A percentile compares a stretch with the other conserved stretches of the same genome.
Conservation (phyloP, 2,888 invertebrate species). For the Amaurobius ferox region DNA sequence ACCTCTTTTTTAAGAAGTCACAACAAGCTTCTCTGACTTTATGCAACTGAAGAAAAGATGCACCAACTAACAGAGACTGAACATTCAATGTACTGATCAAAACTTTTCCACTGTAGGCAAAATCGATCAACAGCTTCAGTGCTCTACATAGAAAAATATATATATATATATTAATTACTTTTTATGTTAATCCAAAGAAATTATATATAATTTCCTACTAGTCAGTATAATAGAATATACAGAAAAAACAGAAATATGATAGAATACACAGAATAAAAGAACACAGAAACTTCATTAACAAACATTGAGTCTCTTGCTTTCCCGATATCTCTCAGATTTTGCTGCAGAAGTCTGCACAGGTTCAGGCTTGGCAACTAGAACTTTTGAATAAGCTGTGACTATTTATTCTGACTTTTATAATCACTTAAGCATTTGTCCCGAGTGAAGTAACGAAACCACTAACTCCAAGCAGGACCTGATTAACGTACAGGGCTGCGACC, state of each 20-base stretch:
- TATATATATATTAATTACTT: background rate
- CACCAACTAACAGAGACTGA: slow-evolving; percentile 89
- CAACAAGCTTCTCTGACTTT: slow-evolving; percentile 90
- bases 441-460: too few relatives aligned
- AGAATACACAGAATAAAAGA: slow-evolving; percentile 6
- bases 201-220: background rate
- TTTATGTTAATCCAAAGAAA: background rate
- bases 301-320: too few relatives aligned
- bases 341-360: too few relatives aligned
- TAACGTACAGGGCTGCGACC: too few relatives aligned
- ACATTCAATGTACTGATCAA: slow-evolving; percentile 88
- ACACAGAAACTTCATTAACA: slow-evolving; percentile 57
- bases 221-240: background rate
- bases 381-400: too few relatives aligned
- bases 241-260: background rate
- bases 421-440: too few relatives aligned
- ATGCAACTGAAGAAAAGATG: slow-evolving; percentile 87
- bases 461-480: too few relatives aligned
- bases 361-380: too few relatives aligned
- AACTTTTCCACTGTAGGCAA: slow-evolving; percentile 88
- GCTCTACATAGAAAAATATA: slow-evolving; percentile 80
- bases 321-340: too few relatives aligned
- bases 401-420: too few relatives aligned
- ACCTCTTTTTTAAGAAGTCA: slow-evolving; percentile 86
- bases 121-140: slow-evolving; percentile 88